phyloP scores from a whole-genome alignment of 2,797 vertebrate genomes.

The Bradypodion pumilum region DNA sequence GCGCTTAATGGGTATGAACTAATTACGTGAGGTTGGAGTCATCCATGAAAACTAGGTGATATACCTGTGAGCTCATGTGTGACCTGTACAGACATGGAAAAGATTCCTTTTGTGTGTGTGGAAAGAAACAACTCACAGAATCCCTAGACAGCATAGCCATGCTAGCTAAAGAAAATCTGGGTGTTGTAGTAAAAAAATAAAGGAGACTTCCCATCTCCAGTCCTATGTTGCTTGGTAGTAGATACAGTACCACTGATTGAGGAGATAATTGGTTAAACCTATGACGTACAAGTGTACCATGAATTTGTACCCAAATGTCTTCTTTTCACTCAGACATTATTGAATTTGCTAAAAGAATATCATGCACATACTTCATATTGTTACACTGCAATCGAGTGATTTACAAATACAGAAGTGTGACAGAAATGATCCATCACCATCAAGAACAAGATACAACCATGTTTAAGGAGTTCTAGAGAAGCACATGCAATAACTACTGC shows the following conservation, averaged over 20 bases:
- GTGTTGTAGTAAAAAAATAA: too few relatives aligned
- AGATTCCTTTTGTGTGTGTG: background rate
- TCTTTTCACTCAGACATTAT: background rate
- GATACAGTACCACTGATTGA: background rate
- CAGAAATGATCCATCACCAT: background rate
- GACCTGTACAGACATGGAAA: too few relatives aligned
- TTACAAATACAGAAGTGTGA: background rate
- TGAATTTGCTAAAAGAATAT: background rate
- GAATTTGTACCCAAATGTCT: background rate
- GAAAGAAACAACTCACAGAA: background rate
- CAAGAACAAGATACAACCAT: background rate
- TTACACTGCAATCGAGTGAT: background rate
- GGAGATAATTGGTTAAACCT: background rate
- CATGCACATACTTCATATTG: background rate
- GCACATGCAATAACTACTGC: background rate
- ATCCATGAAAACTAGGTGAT: background rate
- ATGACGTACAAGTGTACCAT: background rate
- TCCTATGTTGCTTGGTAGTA: background rate
- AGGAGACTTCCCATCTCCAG: background rate
- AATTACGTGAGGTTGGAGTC: background rate
- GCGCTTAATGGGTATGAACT: too few relatives aligned
- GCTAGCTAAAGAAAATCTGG: too few relatives aligned
- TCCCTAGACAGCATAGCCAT: background rate
- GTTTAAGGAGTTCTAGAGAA: background rate
- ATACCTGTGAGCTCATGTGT: background rate